Percentiles rank a stretch among this genome's conserved stretches.
Evolutionary conservation across 2,797 vertebrate species (phyloP).

Genomic region (Fundulus diaphanus): DNA sequence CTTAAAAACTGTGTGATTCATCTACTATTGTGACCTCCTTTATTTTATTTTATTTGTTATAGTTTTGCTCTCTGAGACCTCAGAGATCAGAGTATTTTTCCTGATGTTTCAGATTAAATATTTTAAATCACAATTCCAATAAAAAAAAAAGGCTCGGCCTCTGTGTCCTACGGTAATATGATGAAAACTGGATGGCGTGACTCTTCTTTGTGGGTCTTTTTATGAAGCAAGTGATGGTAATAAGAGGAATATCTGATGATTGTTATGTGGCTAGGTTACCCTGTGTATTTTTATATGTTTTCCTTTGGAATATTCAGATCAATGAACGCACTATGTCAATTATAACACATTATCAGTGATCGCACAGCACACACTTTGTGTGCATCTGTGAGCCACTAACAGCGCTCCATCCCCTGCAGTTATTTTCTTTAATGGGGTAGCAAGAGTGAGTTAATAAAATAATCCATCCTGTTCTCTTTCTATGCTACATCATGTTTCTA

Average conservation of each 20-base stretch:
- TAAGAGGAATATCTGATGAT: constrained; percentile 20
- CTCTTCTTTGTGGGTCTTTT: constrained; percentile 7
- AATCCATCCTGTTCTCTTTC: not conserved
- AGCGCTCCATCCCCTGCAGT: not conserved
- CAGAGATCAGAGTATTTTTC: not conserved
- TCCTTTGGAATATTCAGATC: constrained; percentile 15
- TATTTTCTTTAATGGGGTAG: constrained; percentile 1
- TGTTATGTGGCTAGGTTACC: constrained; percentile 21
- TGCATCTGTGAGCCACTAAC: not conserved
- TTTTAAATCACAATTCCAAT: constrained; percentile 18
- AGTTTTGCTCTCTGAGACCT: not conserved
- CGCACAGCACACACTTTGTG: constrained; percentile 1
- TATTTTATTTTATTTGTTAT: not conserved
- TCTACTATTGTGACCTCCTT: not conserved
- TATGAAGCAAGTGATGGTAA: constrained; percentile 11
- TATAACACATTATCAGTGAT: not conserved
- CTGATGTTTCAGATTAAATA: not conserved
- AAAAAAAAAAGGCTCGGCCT: constrained; percentile 9
- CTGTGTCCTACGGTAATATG: not conserved
- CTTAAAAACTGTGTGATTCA: not conserved
- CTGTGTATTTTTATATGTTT: constrained; percentile 23
- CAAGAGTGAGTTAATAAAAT: not conserved
- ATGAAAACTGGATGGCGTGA: constrained; percentile 4
- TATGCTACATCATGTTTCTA: not conserved
- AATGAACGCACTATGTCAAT: constrained; percentile 23